phyloP scores from a whole-genome alignment of 2,113 vertebrate genomes.

The Aptenodytes forsteri region DNA sequence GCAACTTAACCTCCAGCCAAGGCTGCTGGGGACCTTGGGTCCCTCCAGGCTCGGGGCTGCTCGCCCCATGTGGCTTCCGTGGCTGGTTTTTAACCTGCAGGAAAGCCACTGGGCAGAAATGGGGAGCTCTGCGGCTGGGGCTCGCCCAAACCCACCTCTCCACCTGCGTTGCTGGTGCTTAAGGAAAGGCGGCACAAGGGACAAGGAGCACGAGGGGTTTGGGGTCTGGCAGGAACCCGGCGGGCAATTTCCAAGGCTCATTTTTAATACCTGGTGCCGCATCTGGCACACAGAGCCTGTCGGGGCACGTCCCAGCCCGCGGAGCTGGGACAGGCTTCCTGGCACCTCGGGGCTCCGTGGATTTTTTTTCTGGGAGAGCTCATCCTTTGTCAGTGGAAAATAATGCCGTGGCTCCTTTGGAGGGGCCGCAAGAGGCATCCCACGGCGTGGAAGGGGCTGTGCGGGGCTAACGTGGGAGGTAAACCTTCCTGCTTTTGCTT shows the following conservation, averaged over 20 bases:
- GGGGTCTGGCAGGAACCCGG: neutral
- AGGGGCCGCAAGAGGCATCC: fast-evolving
- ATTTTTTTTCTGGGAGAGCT: neutral
- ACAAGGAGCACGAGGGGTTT: neutral
- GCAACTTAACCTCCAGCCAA: fast-evolving
- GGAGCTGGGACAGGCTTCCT: neutral
- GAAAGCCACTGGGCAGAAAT: neutral
- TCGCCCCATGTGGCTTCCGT: fast-evolving
- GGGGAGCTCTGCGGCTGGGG: neutral
- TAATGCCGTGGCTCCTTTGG: fast-evolving
- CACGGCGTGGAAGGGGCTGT: neutral
- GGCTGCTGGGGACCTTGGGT: neutral
- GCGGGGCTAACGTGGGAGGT: fast-evolving
- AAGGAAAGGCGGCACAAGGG: fast-evolving
- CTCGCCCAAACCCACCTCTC: neutral
- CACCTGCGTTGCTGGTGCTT: neutral
- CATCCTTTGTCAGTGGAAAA: fast-evolving
- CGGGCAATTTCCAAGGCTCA: fast-evolving
- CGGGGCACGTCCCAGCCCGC: fast-evolving
- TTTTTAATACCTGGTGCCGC: neutral
- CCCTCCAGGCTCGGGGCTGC: fast-evolving
- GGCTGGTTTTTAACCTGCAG: neutral
- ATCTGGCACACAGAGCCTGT: fast-evolving
- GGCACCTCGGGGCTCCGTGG: fast-evolving
- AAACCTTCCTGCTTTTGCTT: neutral